A percentile compares a stretch with the other conserved stretches of the same genome.
Conservation (phyloP, 2,113 vertebrate species). For the Neodontobutis hainanensis region DNA sequence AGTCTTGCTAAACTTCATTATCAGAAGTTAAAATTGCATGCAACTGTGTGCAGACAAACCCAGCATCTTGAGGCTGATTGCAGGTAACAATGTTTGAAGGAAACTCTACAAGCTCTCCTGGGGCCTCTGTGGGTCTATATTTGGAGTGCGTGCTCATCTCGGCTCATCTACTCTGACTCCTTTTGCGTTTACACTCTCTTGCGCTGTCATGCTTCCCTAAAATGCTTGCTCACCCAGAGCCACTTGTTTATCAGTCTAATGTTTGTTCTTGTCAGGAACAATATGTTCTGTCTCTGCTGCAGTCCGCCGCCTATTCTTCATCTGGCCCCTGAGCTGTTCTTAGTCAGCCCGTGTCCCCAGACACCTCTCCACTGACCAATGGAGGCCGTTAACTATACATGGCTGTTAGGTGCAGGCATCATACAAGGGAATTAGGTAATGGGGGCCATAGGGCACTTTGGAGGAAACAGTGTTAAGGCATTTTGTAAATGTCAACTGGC, state of each 20-base stretch:
- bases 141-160: conserved; percentile 29
- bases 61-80: conserved; percentile 42
- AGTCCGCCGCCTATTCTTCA: conserved; percentile 61
- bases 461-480: conserved; percentile 38
- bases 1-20: background rate
- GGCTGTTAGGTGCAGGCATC: conserved; percentile 40
- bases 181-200: conserved; percentile 14
- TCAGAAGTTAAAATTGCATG: background rate
- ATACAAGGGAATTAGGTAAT: conserved; percentile 43
- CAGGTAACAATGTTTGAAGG: conserved; percentile 39
- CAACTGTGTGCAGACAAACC: conserved; percentile 9
- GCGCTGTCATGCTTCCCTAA: conserved; percentile 42
- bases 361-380: conserved; percentile 61
- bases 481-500: conserved; percentile 22
- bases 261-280: conserved; percentile 68
- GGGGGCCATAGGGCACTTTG: conserved; percentile 18
- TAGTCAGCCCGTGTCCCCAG: conserved; percentile 59
- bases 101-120: conserved; percentile 27
- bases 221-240: conserved; percentile 56
- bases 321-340: conserved; percentile 64
- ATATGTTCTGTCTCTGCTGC: conserved; percentile 58
- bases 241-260: conserved; percentile 68
- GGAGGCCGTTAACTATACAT: conserved; percentile 61
- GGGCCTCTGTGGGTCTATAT: conserved; percentile 46
- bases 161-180: conserved; percentile 39